A percentile compares a stretch with the other conserved stretches of the same genome.
phyloP scores from a whole-genome alignment of 2,888 invertebrate genomes.

The Terebella lapidaria region DNA sequence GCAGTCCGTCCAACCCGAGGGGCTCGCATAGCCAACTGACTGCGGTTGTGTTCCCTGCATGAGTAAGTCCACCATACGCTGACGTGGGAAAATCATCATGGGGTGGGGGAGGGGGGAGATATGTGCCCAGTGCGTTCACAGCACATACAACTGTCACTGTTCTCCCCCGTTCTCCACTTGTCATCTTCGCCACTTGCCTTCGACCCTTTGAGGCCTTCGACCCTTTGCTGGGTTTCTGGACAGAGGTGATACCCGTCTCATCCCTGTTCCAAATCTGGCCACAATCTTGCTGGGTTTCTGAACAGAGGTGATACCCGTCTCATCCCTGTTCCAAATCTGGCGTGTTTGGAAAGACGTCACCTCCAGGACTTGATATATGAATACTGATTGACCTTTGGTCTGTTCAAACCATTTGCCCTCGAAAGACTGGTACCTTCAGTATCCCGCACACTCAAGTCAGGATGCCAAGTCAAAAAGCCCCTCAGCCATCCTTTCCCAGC shows the following conservation, averaged over 20 bases:
- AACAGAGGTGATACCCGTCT: too few species aligned
- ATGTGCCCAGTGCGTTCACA: slow-evolving; percentile 24
- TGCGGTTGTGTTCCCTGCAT: slow-evolving; percentile 37
- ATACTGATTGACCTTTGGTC: slow-evolving; percentile 15
- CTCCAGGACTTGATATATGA: slow-evolving; percentile 8
- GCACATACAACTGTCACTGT: slow-evolving; percentile 23
- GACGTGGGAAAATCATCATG: slow-evolving; percentile 34
- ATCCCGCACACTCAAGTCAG: slow-evolving; percentile 15
- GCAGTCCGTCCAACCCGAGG: slow-evolving; percentile 36
- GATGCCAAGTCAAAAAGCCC: slow-evolving; percentile 19
- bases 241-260: too few species aligned
- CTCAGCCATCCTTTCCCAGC: slow-evolving; percentile 25
- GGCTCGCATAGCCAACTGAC: slow-evolving; percentile 32
- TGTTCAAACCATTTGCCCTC: slow-evolving; percentile 23
- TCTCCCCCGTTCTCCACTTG: slow-evolving; percentile 21
- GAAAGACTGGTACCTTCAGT: slow-evolving; percentile 21
- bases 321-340: too few species aligned
- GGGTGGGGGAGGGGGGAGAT: slow-evolving; percentile 28
- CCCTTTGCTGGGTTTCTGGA: too few species aligned
- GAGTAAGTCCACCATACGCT: slow-evolving; percentile 34
- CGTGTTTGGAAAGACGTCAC: background rate
- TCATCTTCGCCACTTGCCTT: slow-evolving; percentile 3
- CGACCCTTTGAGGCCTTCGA: slow-evolving; percentile 16
- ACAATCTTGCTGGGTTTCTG: too few species aligned
- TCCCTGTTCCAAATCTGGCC: too few species aligned